Percentiles rank a stretch among this genome's conserved stretches.
phyloP scores from a whole-genome alignment of 2,888 invertebrate genomes.

The Sthenelais limicola region DNA sequence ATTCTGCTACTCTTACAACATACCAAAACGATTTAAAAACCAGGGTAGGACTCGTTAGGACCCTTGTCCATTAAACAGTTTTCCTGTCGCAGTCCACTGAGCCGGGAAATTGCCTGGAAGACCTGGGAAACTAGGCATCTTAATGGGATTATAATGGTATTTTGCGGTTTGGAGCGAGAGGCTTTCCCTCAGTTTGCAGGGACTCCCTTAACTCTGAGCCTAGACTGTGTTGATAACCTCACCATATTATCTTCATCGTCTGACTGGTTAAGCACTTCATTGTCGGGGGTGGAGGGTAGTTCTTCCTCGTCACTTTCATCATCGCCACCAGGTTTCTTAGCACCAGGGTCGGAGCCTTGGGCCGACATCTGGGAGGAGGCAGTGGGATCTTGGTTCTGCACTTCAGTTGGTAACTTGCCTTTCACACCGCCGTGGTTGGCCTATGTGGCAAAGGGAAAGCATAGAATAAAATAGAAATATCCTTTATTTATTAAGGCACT shows the following conservation, averaged over 20 bases:
- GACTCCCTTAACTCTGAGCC: conserved; percentile 21
- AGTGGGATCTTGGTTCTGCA: conserved; percentile 41
- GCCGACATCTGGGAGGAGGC: conserved; percentile 63
- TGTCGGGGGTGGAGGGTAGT: conserved; percentile 64
- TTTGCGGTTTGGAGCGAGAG: conserved; percentile 66
- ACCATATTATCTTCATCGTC: conserved; percentile 71
- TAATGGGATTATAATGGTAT: conserved; percentile 68
- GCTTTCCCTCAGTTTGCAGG: conserved; percentile 24
- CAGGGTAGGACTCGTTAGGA: no score
- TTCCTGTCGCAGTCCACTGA: no score
- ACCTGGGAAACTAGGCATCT: conserved; percentile 63
- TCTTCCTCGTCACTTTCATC: conserved; percentile 59
- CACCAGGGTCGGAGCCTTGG: conserved; percentile 74
- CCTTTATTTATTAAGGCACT: no score
- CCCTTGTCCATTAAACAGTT: no score
- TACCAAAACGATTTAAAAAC: no score
- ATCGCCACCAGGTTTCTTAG: conserved; percentile 47
- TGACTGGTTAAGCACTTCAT: conserved; percentile 65
- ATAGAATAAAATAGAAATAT: neutral
- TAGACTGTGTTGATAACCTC: conserved; percentile 52
- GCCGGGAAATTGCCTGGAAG: no score
- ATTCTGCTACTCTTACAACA: no score
- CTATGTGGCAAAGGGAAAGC: conserved; percentile 54
- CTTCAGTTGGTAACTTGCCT: conserved; percentile 63
- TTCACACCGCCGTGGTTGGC: conserved; percentile 75